Evolutionary conservation across 1,140 invertebrate species (phyloP).

Genomic region (Tetramorium simillimum): DNA sequence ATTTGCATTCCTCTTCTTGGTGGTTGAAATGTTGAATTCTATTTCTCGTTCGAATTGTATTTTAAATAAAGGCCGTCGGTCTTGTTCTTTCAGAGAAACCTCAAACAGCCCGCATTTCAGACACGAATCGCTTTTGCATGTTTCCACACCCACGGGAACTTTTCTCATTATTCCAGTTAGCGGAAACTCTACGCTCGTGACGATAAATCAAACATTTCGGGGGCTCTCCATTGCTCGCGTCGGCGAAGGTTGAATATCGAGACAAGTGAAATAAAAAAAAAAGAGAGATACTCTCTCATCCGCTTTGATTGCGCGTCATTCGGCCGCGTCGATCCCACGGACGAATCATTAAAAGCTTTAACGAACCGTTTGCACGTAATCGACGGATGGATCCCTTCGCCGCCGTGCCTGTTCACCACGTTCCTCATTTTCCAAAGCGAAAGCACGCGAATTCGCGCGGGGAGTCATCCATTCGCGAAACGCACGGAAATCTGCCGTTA

Average conservation of each 20-base stretch:
- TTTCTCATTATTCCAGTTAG: slow-evolving; percentile 46
- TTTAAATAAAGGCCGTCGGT: not conserved
- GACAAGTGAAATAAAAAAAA: slow-evolving; percentile 7
- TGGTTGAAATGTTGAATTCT: not conserved
- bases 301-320: slow-evolving; percentile 44
- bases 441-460: not conserved
- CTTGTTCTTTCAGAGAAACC: not conserved
- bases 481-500: slow-evolving; percentile 10
- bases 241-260: slow-evolving; percentile 5
- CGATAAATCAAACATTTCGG: slow-evolving; percentile 37
- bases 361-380: slow-evolving; percentile 65
- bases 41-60: not conserved
- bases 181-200: not conserved
- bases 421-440: slow-evolving; percentile 44
- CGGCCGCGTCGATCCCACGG: slow-evolving; percentile 12
- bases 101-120: not conserved
- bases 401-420: slow-evolving; percentile 4
- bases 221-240: not conserved
- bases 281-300: not conserved
- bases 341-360: slow-evolving; percentile 69
- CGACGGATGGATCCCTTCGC: slow-evolving; percentile 53
- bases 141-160: not conserved
- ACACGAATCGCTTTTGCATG: not conserved
- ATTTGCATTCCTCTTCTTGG: not conserved
- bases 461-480: not conserved